Percentiles rank a stretch among this genome's conserved stretches.
phyloP scores from a whole-genome alignment of 2,888 invertebrate species.

The Sphaerophoria rueppellii region DNA sequence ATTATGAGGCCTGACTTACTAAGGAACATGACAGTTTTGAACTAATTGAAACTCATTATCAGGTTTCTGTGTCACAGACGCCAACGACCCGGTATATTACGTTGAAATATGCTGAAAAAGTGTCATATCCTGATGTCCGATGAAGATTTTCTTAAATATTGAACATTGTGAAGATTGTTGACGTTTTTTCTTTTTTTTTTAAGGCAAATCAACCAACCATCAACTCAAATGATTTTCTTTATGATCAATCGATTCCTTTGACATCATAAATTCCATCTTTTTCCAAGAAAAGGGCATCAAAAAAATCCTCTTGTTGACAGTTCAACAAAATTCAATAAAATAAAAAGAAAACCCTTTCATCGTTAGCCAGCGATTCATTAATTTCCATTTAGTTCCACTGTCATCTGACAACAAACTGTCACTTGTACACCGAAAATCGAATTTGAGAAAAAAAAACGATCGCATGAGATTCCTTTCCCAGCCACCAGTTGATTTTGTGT shows the following conservation, averaged over 20 bases:
- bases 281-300: slow-evolving; percentile 30
- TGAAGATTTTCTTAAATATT: no score
- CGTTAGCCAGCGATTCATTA: slow-evolving; percentile 65
- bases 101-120: no score
- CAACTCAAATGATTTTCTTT: no score
- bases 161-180: no score
- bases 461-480: slow-evolving; percentile 40
- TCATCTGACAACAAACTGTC: slow-evolving; percentile 65
- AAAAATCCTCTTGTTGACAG: slow-evolving; percentile 58
- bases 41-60: no score
- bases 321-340: slow-evolving; percentile 50
- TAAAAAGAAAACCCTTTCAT: slow-evolving; percentile 55
- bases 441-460: slow-evolving; percentile 27
- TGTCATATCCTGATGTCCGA: no score
- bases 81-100: no score
- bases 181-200: no score
- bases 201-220: no score
- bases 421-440: slow-evolving; percentile 43
- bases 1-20: no score
- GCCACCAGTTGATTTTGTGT: slow-evolving; percentile 25
- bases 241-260: slow-evolving; percentile 59
- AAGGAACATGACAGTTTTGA: no score
- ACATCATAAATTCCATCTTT: slow-evolving; percentile 16
- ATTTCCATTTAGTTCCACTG: slow-evolving; percentile 72
- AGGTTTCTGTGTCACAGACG: no score